Conservation (phyloP, 2,888 invertebrate species). For the Neoitamus cyanurus region DNA sequence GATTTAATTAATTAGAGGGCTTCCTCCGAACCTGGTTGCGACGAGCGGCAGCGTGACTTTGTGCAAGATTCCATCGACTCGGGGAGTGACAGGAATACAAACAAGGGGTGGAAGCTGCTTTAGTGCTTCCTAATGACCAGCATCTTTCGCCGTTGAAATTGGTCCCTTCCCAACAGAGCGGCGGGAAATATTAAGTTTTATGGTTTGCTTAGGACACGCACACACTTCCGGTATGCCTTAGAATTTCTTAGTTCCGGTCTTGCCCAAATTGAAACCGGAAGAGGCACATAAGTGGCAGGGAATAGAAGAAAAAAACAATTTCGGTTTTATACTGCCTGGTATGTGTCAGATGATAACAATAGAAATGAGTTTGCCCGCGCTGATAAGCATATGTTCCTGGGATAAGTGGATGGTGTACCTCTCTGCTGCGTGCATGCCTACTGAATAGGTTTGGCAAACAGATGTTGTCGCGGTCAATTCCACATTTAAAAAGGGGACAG, state of each 20-base stretch:
- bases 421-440: background rate
- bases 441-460: background rate
- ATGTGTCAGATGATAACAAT: conserved; percentile 5
- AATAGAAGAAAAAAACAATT: background rate
- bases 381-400: conserved; percentile 13
- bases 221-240: conserved; percentile 9
- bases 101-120: background rate
- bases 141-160: conserved; percentile 7
- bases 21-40: background rate
- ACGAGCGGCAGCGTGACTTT: background rate
- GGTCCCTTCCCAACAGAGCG: background rate
- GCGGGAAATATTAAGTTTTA: background rate
- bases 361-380: conserved; percentile 2
- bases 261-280: conserved; percentile 32
- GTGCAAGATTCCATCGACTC: background rate
- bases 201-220: conserved; percentile 33
- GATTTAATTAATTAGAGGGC: background rate
- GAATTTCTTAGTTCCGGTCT: conserved; percentile 22
- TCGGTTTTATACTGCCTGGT: background rate
- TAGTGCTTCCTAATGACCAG: background rate
- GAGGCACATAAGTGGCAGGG: background rate
- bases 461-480: background rate
- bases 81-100: background rate
- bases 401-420: background rate
- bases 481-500: background rate